Evolutionary conservation across 2,888 invertebrate species (phyloP).

Genomic region (Leptodirus hochenwartii): DNA sequence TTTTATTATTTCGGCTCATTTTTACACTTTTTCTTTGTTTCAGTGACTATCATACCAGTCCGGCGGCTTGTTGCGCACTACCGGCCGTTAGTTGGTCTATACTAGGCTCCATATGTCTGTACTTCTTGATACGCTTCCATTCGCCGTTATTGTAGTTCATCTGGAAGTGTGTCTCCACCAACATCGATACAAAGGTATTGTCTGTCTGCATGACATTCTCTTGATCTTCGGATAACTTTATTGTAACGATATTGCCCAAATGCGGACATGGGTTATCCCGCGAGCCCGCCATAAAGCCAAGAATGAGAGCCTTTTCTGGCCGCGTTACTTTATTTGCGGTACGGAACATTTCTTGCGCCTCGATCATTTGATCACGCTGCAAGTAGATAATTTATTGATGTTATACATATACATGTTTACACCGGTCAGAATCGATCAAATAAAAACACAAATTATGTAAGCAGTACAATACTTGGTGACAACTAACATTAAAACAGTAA

Average conservation of each 20-base stretch:
- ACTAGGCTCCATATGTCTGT: constrained; percentile 47
- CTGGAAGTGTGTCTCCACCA: constrained; percentile 91
- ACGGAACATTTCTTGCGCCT: constrained; percentile 94
- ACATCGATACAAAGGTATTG: constrained; percentile 56
- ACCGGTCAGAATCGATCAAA: no score
- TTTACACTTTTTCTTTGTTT: not conserved
- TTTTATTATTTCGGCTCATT: not conserved
- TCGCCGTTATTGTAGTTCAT: constrained; percentile 97
- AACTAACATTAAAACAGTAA: no score
- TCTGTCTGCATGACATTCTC: constrained; percentile 78
- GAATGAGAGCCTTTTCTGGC: constrained; percentile 91
- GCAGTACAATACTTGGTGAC: no score
- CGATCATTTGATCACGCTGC: constrained; percentile 88
- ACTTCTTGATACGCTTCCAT: constrained; percentile 90
- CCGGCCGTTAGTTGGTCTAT: constrained; percentile 20
- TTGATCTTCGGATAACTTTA: constrained; percentile 81
- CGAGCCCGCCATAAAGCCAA: constrained; percentile 98
- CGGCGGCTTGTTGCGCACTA: not conserved
- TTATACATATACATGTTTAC: no score
- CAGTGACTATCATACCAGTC: constrained; percentile 16
- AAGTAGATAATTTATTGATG: constrained; percentile 18
- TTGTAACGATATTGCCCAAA: constrained; percentile 88
- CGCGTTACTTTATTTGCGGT: constrained; percentile 90
- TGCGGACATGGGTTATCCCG: constrained; percentile 96
- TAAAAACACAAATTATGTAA: no score